Conservation (phyloP, 2,113 vertebrate species). For the Propithecus coquereli region DNA sequence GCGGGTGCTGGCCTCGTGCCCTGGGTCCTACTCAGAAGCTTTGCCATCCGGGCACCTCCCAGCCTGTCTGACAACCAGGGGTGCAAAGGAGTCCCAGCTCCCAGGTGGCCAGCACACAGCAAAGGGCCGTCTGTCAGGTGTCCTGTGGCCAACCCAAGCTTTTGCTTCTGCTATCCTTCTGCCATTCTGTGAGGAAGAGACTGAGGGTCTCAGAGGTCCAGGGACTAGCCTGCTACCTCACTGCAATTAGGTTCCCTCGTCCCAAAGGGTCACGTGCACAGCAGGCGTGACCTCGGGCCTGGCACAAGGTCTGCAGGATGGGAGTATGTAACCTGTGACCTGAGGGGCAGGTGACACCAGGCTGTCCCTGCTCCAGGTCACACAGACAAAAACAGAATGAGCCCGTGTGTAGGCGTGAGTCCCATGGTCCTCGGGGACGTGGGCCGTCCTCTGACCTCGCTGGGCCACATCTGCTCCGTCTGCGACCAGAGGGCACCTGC, state of each 20-base stretch:
- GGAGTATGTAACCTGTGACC: fast-evolving
- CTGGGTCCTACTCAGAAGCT: no score
- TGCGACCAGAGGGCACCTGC: fast-evolving
- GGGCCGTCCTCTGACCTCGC: fast-evolving
- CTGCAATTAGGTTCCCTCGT: background rate
- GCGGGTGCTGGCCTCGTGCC: no score
- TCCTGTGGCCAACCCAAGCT: fast-evolving
- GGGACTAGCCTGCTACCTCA: background rate
- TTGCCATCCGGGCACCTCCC: no score
- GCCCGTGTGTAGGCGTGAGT: fast-evolving
- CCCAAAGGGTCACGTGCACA: no score
- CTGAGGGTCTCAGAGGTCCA: background rate
- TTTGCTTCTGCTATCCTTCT: fast-evolving
- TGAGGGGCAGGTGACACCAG: fast-evolving
- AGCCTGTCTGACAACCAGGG: fast-evolving
- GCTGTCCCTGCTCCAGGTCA: background rate
- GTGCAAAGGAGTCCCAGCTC: no score
- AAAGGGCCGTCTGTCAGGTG: background rate
- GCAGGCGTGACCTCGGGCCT: fast-evolving
- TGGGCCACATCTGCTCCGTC: fast-evolving
- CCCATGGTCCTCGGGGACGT: background rate
- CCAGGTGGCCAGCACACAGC: background rate
- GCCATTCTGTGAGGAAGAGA: background rate
- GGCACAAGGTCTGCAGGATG: fast-evolving
- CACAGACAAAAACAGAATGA: fast-evolving